Evolutionary conservation across 1,140 invertebrate species (phyloP), one percentile per base, ranked within the genome.

Genomic region (Drosophila leontia): DNA sequence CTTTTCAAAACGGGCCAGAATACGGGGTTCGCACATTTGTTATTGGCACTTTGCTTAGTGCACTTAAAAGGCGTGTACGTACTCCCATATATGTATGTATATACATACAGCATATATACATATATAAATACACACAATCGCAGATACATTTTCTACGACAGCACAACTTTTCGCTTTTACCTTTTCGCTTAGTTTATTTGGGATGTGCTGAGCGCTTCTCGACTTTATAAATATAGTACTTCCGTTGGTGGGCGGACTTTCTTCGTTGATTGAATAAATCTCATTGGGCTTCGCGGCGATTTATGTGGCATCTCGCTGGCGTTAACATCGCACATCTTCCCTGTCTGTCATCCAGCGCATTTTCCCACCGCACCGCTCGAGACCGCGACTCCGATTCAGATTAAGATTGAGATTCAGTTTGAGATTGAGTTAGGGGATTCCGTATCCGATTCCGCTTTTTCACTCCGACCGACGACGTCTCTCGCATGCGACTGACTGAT

Each of bases 261-360:
- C 85, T 75, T 87, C 67, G 82, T 87, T 80, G 82, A 87, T 87
- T 87, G 87, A 87, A 87, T 87, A 90, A 87, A 87, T 84, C 87
- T 90, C 83, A 87, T 87, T 82, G 65, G 75, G 68, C 76, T 77
- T 23, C 55, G 42, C 42, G 42, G 74, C 75, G 45, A 72, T 74
- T 72, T 58, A 72, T 71, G 68, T 39, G 34, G 47, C 19, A 65
- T 76, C 53, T 61, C 81, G 51, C 26, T 45, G 29, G 53, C 32
- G n/a, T 42, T 47, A 68, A 68, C 68, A 67, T 47, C 44, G 81
- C 81, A 67, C 82, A 81, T 84, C 79, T 83, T 83, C 48, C 11
- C 39, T 44, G 53, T 56, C 45, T 62, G 59, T 34, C 59, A 55
- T 55, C 47, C 19, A 47, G 48, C 48, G 64, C 65, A 69, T 69